Conservation (phyloP, 2,113 vertebrate species). For the Vanacampus margaritifer region DNA sequence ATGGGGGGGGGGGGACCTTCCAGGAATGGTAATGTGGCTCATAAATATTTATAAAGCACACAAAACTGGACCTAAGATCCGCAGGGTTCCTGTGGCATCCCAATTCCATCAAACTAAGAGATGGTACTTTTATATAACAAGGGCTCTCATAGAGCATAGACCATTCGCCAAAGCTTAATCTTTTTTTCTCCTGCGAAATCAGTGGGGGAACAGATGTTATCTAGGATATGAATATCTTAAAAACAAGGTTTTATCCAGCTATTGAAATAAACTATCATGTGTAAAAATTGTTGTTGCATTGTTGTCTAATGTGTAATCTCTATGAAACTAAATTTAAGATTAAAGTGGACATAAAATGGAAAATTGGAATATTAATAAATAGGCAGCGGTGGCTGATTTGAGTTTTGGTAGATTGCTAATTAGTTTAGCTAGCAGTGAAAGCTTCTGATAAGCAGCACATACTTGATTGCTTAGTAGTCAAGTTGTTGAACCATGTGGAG, state of each 20-base stretch:
- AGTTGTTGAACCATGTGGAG: too few relatives aligned
- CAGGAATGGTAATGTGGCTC: slow-evolving; percentile 29
- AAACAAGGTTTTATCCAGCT: neutral
- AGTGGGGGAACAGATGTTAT: neutral
- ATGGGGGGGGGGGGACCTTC: slow-evolving; percentile 8
- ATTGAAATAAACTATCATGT: too few relatives aligned
- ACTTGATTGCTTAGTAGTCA: too few relatives aligned
- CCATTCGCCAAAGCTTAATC: neutral
- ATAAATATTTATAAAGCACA: slow-evolving; percentile 49
- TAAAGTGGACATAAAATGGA: too few relatives aligned
- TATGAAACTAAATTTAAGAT: too few relatives aligned
- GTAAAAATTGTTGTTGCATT: too few relatives aligned
- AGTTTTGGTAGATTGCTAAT: too few relatives aligned
- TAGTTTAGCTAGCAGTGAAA: too few relatives aligned
- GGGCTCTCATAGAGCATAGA: neutral
- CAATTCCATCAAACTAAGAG: slow-evolving; percentile 43
- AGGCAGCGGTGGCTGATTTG: too few relatives aligned
- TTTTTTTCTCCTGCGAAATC: neutral
- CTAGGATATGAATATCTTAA: neutral
- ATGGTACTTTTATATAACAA: slow-evolving; percentile 34
- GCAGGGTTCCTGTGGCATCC: slow-evolving; percentile 32
- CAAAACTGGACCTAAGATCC: slow-evolving; percentile 35
- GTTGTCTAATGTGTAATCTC: too few relatives aligned
- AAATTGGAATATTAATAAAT: too few relatives aligned
- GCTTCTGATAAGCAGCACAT: too few relatives aligned